These are phyloP conservation scores for Peucedramus taeniatus DNA, from an alignment of 2,113 vertebrate genomes.

Conservation along the genomic window DNA sequence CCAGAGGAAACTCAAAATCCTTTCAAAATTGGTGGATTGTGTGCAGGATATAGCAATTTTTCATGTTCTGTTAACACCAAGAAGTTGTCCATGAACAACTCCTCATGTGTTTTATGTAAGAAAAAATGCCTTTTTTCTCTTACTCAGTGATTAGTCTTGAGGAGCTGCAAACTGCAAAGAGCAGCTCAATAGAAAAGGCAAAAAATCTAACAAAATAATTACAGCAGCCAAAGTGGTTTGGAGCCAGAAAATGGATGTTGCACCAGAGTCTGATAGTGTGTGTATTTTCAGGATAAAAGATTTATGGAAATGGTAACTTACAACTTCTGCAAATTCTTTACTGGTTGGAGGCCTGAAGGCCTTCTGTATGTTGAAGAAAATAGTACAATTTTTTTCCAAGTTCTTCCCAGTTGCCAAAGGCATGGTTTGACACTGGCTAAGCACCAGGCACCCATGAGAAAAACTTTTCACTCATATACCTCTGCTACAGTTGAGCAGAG, in stretches of 20 bases:
- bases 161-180: background rate
- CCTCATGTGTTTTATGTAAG: background rate
- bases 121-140: background rate
- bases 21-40: background rate
- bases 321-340: background rate
- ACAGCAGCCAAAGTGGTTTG: background rate
- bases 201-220: background rate
- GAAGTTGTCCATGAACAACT: background rate
- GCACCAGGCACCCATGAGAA: background rate
- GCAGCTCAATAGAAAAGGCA: background rate
- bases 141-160: background rate
- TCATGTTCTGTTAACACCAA: background rate
- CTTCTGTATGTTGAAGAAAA: background rate
- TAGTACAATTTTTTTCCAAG: fast-evolving
- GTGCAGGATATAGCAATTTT: background rate
- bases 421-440: background rate
- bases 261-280: background rate
- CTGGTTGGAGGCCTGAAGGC: background rate
- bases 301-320: background rate
- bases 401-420: background rate
- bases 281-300: background rate
- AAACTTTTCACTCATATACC: background rate
- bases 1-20: background rate
- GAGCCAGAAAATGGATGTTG: background rate
- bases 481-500: background rate